phyloP scores from a whole-genome alignment of 2,113 vertebrate species.

The Corythornis madagascariensis region DNA sequence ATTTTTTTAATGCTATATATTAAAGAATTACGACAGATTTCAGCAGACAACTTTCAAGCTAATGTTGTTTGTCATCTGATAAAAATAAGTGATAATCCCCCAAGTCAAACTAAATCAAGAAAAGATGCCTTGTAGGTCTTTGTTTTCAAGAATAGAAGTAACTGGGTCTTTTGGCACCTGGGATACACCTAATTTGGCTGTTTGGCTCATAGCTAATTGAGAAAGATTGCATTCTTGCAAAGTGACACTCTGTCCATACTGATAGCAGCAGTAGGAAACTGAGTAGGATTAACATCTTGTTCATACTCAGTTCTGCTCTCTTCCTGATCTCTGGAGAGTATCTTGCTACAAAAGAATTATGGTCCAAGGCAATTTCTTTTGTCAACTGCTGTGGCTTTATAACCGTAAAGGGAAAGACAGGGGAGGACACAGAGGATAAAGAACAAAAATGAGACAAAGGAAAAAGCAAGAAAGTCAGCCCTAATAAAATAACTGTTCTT shows the following conservation, averaged over 20 bases:
- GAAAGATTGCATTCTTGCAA: slow-evolving; percentile 14
- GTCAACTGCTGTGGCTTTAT: slow-evolving; percentile 32
- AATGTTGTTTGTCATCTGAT: neutral
- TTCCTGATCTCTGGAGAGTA: neutral
- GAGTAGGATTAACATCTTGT: slow-evolving; percentile 36
- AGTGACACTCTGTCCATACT: slow-evolving; percentile 10
- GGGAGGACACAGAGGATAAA: neutral
- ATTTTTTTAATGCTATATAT: neutral
- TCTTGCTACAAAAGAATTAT: slow-evolving; percentile 43
- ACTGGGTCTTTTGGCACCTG: neutral
- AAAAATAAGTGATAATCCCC: neutral
- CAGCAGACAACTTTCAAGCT: neutral
- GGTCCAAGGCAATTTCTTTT: slow-evolving; percentile 43
- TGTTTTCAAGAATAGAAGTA: slow-evolving; percentile 9
- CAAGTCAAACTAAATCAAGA: neutral
- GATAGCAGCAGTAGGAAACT: neutral
- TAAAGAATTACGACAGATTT: neutral
- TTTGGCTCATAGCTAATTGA: slow-evolving; percentile 24
- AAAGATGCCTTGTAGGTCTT: neutral
- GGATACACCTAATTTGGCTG: slow-evolving; percentile 14
- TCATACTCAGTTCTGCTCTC: slow-evolving; percentile 1
- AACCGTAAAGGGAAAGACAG: slow-evolving; percentile 26
- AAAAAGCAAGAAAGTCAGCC: neutral
- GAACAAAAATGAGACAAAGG: slow-evolving; percentile 21
- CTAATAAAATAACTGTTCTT: neutral